phyloP scores from a whole-genome alignment of 2,797 vertebrate genomes.

The Coracias cyanogaster region DNA sequence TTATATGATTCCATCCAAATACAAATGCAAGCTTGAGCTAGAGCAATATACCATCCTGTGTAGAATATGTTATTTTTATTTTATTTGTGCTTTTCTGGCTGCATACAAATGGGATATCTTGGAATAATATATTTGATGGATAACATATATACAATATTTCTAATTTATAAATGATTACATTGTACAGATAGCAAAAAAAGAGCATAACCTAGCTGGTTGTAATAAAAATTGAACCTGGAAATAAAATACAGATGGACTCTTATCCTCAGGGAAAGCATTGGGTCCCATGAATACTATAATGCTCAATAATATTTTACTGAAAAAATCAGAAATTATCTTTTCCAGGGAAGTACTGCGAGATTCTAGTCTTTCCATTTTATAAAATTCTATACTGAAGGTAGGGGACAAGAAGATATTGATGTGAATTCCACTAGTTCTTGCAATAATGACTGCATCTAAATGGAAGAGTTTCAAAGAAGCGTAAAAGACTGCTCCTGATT shows the following conservation, averaged over 20 bases:
- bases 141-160: neutral
- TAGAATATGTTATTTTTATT: conserved; percentile 20
- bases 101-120: neutral
- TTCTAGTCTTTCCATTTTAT: neutral
- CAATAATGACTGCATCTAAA: neutral
- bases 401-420: neutral
- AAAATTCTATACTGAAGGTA: neutral
- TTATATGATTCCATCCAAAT: neutral
- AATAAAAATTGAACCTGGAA: conserved; percentile 2
- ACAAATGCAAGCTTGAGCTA: neutral
- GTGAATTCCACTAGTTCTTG: neutral
- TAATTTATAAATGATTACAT: neutral
- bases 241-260: neutral
- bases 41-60: neutral
- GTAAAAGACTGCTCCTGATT: neutral
- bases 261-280: neutral
- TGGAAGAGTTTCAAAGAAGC: neutral
- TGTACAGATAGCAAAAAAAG: neutral
- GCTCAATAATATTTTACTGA: neutral
- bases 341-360: neutral
- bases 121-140: conserved; percentile 27
- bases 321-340: neutral
- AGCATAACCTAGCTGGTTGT: neutral
- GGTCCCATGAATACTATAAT: neutral
- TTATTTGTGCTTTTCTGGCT: neutral